A percentile compares a stretch with the other conserved stretches of the same genome.
These are phyloP conservation scores for Onychostruthus taczanowskii DNA, from an alignment of 2,113 vertebrate genomes.

Conservation along the genomic window DNA sequence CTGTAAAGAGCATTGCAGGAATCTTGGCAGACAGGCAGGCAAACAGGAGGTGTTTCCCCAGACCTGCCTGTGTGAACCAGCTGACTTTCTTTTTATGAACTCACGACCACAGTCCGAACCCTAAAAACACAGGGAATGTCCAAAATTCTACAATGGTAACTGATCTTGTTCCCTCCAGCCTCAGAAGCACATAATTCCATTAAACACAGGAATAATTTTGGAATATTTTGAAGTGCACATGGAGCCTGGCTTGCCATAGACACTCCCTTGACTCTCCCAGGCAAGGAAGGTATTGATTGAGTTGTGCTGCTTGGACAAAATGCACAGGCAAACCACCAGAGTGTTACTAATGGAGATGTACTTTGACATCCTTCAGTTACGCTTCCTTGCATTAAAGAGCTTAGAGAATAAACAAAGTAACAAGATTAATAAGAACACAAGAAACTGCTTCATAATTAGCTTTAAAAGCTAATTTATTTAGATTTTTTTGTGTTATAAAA, in stretches of 20 bases:
- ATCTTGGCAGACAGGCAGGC: not conserved
- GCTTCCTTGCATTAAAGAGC: not conserved
- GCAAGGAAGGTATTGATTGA: not conserved
- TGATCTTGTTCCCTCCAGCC: not conserved
- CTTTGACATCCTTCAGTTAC: not conserved
- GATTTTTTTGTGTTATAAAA: not conserved
- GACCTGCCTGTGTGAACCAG: not conserved
- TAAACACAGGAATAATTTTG: not conserved
- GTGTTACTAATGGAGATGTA: not conserved
- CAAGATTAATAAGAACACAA: not conserved
- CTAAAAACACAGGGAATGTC: not conserved
- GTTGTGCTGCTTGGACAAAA: not conserved
- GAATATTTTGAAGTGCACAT: not conserved
- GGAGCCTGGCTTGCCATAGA: not conserved
- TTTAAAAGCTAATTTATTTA: not conserved
- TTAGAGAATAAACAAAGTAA: conserved; percentile 11
- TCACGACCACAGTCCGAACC: not conserved
- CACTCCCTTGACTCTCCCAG: not conserved
- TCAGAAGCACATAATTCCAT: not conserved
- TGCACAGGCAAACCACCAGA: not conserved
- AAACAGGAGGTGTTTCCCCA: not conserved
- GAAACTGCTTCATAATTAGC: not conserved
- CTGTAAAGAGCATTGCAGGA: not conserved
- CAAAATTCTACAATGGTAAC: accelerated
- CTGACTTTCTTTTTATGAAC: not conserved